These are phyloP conservation scores for Parauchenoglanis ngamensis DNA, from an alignment of 2,797 vertebrate genomes.

Conservation along the genomic window DNA sequence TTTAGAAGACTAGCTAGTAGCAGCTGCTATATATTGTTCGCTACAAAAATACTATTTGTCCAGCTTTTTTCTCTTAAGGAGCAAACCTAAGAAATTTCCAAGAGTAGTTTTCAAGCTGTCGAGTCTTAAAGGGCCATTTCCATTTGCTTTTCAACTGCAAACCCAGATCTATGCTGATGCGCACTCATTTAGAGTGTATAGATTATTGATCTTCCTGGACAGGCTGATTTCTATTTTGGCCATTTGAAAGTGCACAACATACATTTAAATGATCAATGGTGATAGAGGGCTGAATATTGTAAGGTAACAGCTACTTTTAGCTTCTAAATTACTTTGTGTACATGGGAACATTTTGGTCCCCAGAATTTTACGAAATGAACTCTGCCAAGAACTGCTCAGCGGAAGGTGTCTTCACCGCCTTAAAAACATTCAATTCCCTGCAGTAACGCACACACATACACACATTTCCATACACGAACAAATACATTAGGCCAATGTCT, in stretches of 20 bases:
- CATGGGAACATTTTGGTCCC: constrained; percentile 58
- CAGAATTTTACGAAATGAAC: constrained; percentile 61
- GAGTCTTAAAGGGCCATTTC: constrained; percentile 28
- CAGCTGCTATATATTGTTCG: neutral
- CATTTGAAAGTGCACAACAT: constrained; percentile 66
- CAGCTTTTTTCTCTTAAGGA: neutral
- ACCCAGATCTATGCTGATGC: constrained; percentile 67
- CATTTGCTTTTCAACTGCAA: constrained; percentile 59
- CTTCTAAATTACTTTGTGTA: constrained; percentile 58
- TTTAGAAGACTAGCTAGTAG: neutral
- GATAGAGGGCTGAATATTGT: constrained; percentile 61
- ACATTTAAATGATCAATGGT: constrained; percentile 69
- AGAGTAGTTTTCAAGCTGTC: constrained; percentile 21
- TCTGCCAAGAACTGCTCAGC: constrained; percentile 53
- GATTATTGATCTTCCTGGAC: constrained; percentile 72
- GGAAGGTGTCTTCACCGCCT: constrained; percentile 49
- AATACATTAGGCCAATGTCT: constrained; percentile 36
- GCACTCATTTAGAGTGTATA: constrained; percentile 72
- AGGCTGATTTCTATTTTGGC: constrained; percentile 68
- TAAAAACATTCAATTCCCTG: constrained; percentile 40
- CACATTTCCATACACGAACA: constrained; percentile 7
- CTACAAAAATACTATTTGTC: neutral
- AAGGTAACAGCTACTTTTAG: constrained; percentile 58
- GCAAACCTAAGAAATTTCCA: constrained; percentile 18
- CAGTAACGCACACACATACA: constrained; percentile 48